Base-by-base conservation (phyloP, 2,888 invertebrate species). In the Cryptosula pallasiana region DNA sequence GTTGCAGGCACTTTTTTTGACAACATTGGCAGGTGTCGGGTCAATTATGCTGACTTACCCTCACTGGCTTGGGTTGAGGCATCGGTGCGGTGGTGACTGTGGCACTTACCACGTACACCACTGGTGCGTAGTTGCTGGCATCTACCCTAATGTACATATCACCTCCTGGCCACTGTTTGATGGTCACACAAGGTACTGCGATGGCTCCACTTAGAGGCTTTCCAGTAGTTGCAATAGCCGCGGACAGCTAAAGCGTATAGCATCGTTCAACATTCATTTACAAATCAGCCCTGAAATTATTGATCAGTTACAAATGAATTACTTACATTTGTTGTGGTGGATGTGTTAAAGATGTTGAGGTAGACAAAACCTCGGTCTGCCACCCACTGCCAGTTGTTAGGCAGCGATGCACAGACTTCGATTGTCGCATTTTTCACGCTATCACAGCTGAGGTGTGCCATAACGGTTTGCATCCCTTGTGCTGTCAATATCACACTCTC, bases 281-380 rank as follows among this genome's bases (percentile, higher is more conserved):
- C n/a, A n/a, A n/a, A n/a, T n/a, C n/a, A n/a, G n/a, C n/a, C n/a
- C n/a, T n/a, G n/a, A n/a, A n/a, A n/a, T n/a, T n/a, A n/a, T n/a
- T n/a, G n/a, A n/a, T n/a, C 45, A 45, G 9, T 20, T 13, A 45
- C 20, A 20, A 45, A 9, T 57, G 57, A 23, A 57, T 25, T 2
- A 63, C 63, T 63, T n/a, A 63, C 63, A 29, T 63, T 32, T 25
- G 3, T 63, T 25, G 32, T 63, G 29, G 70, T 63, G 3, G 69
- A 23, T 45, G 45, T 20, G 72, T 76, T 74, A 55, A 71, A 76
- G 1, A 76, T 74, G 2, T 75, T 58, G 0, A 76, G 55, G 54
- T 74, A 74, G 5, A 76, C 63, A 27, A 63, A 20, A 34, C 63
- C 63, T 5, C 63, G 32, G 2, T 63, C 34, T 63, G 29, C 25